Conservation (phyloP, 2,113 vertebrate species). For the Apus apus region DNA sequence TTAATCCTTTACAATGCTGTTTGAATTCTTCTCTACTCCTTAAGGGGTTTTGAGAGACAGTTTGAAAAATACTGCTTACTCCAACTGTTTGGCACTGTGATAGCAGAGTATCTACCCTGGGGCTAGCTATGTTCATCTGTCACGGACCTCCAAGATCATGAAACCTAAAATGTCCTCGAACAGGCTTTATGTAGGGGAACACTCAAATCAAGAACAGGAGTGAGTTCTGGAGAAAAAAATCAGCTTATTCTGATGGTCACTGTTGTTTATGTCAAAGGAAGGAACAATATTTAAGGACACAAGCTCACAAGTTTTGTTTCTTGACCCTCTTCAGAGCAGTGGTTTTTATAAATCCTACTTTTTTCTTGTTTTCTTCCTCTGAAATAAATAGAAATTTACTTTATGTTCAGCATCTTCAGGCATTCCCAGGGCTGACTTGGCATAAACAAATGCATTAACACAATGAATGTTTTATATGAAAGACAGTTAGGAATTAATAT, state of each 20-base stretch:
- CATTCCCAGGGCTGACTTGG: not conserved
- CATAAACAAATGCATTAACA: not conserved
- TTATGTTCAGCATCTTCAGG: not conserved
- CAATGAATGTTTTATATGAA: not conserved
- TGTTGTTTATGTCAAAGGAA: not conserved
- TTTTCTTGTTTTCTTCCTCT: not conserved
- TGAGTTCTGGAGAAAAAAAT: not conserved
- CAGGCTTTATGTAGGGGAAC: not conserved
- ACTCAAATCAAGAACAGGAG: not conserved
- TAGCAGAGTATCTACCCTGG: not conserved
- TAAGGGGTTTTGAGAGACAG: not conserved
- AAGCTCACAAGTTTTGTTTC: not conserved
- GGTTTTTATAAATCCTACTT: not conserved
- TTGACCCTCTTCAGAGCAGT: not conserved
- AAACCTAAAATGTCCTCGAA: not conserved
- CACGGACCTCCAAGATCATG: accelerated
- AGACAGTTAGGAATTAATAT: not conserved
- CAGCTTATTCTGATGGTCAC: not conserved
- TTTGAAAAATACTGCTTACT: not conserved
- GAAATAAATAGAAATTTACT: not conserved
- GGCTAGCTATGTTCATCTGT: not conserved
- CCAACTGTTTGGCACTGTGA: not conserved
- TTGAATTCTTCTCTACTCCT: not conserved
- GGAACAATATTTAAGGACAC: not conserved
- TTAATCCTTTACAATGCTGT: not conserved